Conservation (phyloP, 1,140 invertebrate genomes). For the Lordiphosa stackelbergi region DNA sequence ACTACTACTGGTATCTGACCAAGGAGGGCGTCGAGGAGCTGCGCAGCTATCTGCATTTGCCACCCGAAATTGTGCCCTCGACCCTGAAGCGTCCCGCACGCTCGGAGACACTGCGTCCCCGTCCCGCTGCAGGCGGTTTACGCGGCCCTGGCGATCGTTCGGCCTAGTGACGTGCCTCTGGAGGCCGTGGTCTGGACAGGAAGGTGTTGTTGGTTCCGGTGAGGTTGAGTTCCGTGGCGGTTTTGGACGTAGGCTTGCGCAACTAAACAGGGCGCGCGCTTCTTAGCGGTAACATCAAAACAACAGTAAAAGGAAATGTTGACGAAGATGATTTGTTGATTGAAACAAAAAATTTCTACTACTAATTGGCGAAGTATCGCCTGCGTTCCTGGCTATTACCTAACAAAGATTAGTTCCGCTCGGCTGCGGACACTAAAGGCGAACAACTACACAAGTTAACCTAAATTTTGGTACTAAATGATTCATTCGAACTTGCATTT, state of each 20-base stretch:
- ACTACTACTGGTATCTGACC: conserved; percentile 99
- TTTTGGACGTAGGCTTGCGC: conserved; percentile 78
- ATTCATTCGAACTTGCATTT: too few species aligned
- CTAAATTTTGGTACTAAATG: too few species aligned
- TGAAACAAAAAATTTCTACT: too few species aligned
- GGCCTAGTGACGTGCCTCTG: conserved; percentile 88
- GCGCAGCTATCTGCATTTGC: conserved; percentile 95
- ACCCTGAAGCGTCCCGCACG: conserved; percentile 93
- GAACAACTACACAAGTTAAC: too few species aligned
- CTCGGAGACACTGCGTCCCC: conserved; percentile 87
- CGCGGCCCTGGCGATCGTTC: conserved; percentile 83
- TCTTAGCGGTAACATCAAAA: conserved; percentile 27
- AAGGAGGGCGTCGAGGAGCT: conserved; percentile 99
- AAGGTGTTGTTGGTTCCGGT: conserved; percentile 94
- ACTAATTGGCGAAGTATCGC: too few species aligned
- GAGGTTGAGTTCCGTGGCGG: conserved; percentile 89
- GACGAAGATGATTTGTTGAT: conserved; percentile 36
- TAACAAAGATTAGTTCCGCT: too few species aligned
- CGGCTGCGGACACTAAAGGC: too few species aligned
- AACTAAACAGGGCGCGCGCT: conserved; percentile 53
- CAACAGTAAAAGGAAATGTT: conserved; percentile 30
- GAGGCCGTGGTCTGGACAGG: conserved; percentile 84
- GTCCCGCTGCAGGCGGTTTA: conserved; percentile 81
- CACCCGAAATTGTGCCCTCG: conserved; percentile 98
- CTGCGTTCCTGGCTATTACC: too few species aligned